Conservation (phyloP, 2,888 invertebrate species). For the Plemyria rubiginata region DNA sequence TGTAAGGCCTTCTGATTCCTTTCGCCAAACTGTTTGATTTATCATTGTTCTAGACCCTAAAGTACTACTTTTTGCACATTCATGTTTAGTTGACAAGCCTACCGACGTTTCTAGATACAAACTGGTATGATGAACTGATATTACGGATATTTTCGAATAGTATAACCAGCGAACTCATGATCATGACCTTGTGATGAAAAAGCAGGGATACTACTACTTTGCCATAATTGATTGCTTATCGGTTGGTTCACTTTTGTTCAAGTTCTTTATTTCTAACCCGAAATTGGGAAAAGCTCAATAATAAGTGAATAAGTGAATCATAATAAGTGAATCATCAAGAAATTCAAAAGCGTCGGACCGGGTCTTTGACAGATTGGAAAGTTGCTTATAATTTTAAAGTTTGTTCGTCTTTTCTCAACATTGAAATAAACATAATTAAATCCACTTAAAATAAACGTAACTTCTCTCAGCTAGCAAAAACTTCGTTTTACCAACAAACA, state of each 20-base stretch:
- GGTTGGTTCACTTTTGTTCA: not conserved
- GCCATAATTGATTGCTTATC: not conserved
- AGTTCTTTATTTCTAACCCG: not conserved
- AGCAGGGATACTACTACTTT: not conserved
- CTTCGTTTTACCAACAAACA: not conserved
- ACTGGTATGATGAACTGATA: no score
- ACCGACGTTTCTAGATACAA: no score
- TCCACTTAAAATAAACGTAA: not conserved
- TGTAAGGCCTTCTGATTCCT: not conserved
- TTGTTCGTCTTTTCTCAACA: constrained; percentile 1
- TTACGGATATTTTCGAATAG: no score
- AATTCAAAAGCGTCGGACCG: not conserved
- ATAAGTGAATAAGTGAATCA: constrained; percentile 1
- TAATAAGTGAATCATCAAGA: constrained; percentile 3
- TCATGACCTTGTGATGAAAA: no score
- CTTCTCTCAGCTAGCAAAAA: not conserved
- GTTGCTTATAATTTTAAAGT: constrained; percentile 1
- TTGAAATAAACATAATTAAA: constrained; percentile 6
- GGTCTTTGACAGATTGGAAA: constrained; percentile 11
- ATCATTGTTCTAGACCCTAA: not conserved
- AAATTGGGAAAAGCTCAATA: constrained; percentile 26
- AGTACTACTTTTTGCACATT: not conserved
- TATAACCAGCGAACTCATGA: no score
- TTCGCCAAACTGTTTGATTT: not conserved
- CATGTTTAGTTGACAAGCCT: not conserved